phyloP scores from a whole-genome alignment of 1,140 invertebrate species.

The Cydia strobilella region DNA sequence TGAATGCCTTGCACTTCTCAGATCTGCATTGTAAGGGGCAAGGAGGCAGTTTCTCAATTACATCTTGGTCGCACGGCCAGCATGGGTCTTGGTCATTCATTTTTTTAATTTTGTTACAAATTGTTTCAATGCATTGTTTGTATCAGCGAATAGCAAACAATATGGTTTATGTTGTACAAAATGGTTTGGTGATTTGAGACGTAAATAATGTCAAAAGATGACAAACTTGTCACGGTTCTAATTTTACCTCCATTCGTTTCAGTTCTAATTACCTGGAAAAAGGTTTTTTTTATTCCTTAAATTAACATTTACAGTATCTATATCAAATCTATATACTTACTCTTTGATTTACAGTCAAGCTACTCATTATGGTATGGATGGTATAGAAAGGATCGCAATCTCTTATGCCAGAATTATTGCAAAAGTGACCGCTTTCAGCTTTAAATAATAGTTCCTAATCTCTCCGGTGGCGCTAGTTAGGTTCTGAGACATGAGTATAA shows the following conservation, averaged over 20 bases:
- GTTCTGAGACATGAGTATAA: too few species aligned
- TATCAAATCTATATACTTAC: too few species aligned
- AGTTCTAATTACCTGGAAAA: too few species aligned
- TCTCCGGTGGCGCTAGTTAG: too few species aligned
- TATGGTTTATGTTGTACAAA: not conserved
- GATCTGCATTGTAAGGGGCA: conserved; percentile 26
- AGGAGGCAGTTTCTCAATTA: not conserved
- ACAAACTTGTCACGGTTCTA: not conserved
- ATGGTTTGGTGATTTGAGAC: not conserved
- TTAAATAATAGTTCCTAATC: too few species aligned
- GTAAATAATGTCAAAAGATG: not conserved
- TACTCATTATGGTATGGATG: too few species aligned
- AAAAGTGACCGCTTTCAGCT: too few species aligned
- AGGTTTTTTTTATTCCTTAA: too few species aligned
- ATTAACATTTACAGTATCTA: too few species aligned
- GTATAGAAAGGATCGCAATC: too few species aligned
- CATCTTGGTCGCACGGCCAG: not conserved
- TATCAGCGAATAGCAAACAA: not conserved
- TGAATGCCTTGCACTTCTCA: not conserved
- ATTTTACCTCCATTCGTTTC: not conserved
- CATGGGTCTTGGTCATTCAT: conserved; percentile 10
- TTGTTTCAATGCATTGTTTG: not conserved
- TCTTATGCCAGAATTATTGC: too few species aligned
- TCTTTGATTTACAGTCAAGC: too few species aligned
- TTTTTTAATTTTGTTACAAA: not conserved